These are phyloP conservation scores for Balearica regulorum DNA, from an alignment of 2,797 vertebrate species.

Conservation along the genomic window DNA sequence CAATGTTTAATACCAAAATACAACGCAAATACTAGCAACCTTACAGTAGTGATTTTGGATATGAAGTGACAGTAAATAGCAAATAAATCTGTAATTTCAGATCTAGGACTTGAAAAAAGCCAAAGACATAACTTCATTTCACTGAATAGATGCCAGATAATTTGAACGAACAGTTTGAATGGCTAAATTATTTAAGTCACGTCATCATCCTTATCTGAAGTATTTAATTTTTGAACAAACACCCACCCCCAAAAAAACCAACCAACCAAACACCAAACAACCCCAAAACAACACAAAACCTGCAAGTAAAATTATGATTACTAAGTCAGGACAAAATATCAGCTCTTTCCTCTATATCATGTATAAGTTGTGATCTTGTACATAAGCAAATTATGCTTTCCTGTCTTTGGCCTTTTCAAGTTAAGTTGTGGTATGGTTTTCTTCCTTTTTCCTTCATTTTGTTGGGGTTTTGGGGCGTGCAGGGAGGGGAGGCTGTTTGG, in stretches of 20 bases:
- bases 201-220: neutral
- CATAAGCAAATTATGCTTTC: neutral
- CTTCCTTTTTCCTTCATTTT: neutral
- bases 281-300: too few relatives aligned
- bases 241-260: neutral
- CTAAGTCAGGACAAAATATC: neutral
- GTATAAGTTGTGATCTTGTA: neutral
- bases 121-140: neutral
- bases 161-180: neutral
- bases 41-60: neutral
- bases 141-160: neutral
- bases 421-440: neutral
- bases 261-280: too few relatives aligned
- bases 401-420: neutral
- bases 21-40: neutral
- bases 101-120: neutral
- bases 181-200: neutral
- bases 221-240: neutral
- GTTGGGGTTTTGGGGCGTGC: neutral
- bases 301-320: neutral
- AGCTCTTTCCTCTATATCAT: neutral
- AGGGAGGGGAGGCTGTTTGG: neutral
- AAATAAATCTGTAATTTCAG: neutral
- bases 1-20: neutral
- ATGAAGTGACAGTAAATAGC: neutral